phyloP scores from a whole-genome alignment of 2,888 invertebrate genomes.

The Hypselothyrea guttata region DNA sequence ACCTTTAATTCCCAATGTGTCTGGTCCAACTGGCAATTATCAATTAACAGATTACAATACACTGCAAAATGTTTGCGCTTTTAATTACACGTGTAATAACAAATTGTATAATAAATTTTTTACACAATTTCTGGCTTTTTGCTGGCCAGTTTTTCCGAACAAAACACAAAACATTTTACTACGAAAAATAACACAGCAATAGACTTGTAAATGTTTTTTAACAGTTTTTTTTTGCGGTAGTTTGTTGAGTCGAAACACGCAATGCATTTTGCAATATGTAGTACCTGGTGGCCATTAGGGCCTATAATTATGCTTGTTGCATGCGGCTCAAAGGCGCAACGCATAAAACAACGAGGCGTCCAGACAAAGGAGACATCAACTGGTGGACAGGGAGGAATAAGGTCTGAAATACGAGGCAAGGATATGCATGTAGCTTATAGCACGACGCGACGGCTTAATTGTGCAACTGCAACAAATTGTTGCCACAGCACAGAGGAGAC shows the following conservation, averaged over 20 bases:
- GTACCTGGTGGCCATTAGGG: slow-evolving; percentile 32
- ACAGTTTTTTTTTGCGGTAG: slow-evolving; percentile 26
- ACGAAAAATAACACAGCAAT: slow-evolving; percentile 12
- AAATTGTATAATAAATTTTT: slow-evolving; percentile 39
- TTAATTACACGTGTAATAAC: slow-evolving; percentile 51
- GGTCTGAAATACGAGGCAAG: neutral
- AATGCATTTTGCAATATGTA: slow-evolving; percentile 26
- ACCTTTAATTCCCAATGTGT: slow-evolving; percentile 1
- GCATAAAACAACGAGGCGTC: slow-evolving; percentile 56
- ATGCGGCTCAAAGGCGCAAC: slow-evolving; percentile 51
- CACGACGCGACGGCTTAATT: slow-evolving; percentile 46
- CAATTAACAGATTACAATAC: slow-evolving; percentile 32
- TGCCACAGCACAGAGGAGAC: slow-evolving; percentile 7
- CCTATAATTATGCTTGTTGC: slow-evolving; percentile 62
- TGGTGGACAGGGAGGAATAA: slow-evolving; percentile 15
- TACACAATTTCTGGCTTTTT: no score
- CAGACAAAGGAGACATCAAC: slow-evolving; percentile 46
- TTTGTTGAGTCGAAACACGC: slow-evolving; percentile 48
- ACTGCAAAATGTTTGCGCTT: slow-evolving; percentile 2
- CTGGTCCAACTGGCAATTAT: slow-evolving; percentile 32
- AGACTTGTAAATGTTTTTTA: slow-evolving; percentile 56
- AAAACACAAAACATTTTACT: slow-evolving; percentile 56
- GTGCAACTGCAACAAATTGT: slow-evolving; percentile 49
- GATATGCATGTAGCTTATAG: no score
- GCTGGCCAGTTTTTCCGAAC: slow-evolving; percentile 43